A percentile compares a stretch with the other conserved stretches of the same genome.
These are phyloP conservation scores for Narcine bancroftii DNA, from an alignment of 2,113 vertebrate genomes.

Conservation along the genomic window DNA sequence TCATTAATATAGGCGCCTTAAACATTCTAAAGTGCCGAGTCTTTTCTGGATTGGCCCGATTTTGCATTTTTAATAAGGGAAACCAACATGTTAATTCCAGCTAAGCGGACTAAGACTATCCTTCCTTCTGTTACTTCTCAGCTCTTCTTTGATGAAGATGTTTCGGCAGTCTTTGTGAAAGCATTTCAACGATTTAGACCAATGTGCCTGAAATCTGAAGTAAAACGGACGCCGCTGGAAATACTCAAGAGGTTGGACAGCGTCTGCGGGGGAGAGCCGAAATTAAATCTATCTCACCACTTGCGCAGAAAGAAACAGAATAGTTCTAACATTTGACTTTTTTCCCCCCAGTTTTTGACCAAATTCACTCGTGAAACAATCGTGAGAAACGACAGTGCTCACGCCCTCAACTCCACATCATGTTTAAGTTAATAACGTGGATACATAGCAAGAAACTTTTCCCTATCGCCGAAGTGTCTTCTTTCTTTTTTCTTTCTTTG, in stretches of 20 bases:
- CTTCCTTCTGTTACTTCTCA: not conserved
- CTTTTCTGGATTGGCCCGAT: not conserved
- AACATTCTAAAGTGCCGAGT: too few species aligned
- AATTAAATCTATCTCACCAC: not conserved
- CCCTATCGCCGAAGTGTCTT: too few species aligned
- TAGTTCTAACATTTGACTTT: not conserved
- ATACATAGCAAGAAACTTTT: too few species aligned
- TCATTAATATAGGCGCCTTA: not conserved
- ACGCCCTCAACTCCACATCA: not conserved
- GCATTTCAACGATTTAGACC: not conserved
- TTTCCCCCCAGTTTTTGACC: too few species aligned
- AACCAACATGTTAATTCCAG: not conserved
- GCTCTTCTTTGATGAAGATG: not conserved
- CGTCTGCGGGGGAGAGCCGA: not conserved
- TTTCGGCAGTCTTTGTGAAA: not conserved
- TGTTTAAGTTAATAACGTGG: not conserved
- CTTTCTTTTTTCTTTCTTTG: too few species aligned
- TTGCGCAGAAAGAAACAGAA: not conserved
- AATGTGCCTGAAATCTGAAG: not conserved
- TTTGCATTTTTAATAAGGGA: not conserved
- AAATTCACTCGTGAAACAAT: not conserved
- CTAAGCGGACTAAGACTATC: too few species aligned
- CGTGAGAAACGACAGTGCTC: too few species aligned
- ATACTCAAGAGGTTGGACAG: too few species aligned
- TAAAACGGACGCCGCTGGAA: too few species aligned